A percentile compares a stretch with the other conserved stretches of the same genome.
Conservation (phyloP, 2,888 invertebrate genomes). For the Drosophila longiperda region DNA sequence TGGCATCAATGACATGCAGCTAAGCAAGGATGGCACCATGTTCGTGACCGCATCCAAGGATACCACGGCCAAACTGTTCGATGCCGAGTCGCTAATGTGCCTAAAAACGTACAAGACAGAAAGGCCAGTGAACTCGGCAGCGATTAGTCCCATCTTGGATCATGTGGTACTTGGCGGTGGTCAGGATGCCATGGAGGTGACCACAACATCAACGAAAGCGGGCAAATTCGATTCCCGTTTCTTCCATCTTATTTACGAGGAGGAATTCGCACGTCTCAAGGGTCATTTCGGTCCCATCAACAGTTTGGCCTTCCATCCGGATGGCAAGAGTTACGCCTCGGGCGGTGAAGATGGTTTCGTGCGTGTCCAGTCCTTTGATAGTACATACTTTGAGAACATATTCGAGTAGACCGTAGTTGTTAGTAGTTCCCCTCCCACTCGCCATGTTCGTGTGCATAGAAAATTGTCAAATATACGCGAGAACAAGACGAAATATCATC, state of each 20-base stretch:
- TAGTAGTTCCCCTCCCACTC: slow-evolving; percentile 38
- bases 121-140: slow-evolving; percentile 98
- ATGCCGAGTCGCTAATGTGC: slow-evolving; percentile 93
- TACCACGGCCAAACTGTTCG: slow-evolving; percentile 97
- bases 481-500: slow-evolving; percentile 75
- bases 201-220: slow-evolving; percentile 95
- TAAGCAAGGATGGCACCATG: slow-evolving; percentile 96
- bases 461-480: slow-evolving; percentile 78
- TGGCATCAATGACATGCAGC: slow-evolving; percentile 98
- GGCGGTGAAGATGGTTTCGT: slow-evolving; percentile 99
- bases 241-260: slow-evolving; percentile 98
- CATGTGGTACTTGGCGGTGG: slow-evolving; percentile 99
- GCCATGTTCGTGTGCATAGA: slow-evolving; percentile 72
- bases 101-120: slow-evolving; percentile 99
- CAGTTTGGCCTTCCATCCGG: slow-evolving; percentile 98
- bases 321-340: slow-evolving; percentile 97
- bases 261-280: slow-evolving; percentile 98
- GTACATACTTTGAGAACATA: slow-evolving; percentile 93
- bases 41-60: slow-evolving; percentile 99
- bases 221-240: slow-evolving; percentile 99
- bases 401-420: slow-evolving; percentile 73
- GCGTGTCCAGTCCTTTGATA: slow-evolving; percentile 97
- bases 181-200: slow-evolving; percentile 99
- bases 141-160: slow-evolving; percentile 97
- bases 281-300: slow-evolving; percentile 99